Conservation (phyloP, 2,113 vertebrate species). For the Shinisaurus crocodilurus region DNA sequence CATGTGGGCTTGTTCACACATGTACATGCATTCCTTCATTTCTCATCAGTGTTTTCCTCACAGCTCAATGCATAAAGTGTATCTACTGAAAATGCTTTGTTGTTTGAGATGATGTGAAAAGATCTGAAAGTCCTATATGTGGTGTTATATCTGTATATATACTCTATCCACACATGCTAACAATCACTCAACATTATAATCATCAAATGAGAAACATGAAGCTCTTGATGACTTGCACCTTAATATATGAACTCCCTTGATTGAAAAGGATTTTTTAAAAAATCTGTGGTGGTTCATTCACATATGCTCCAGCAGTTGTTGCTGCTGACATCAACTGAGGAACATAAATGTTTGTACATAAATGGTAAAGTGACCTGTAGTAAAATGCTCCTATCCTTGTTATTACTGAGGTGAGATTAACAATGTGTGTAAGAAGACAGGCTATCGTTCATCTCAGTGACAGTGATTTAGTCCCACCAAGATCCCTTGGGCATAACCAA, state of each 20-base stretch:
- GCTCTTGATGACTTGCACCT: not conserved
- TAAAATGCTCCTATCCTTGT: not conserved
- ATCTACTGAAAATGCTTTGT: not conserved
- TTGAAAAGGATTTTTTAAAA: too few relatives aligned
- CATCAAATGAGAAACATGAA: not conserved
- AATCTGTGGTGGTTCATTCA: not conserved
- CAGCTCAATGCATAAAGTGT: not conserved
- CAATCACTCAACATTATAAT: not conserved
- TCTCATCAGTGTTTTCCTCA: not conserved
- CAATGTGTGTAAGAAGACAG: not conserved
- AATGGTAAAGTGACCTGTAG: not conserved
- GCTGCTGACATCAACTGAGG: not conserved
- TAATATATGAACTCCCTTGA: not conserved
- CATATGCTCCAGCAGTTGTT: not conserved
- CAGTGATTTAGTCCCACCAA: not conserved
- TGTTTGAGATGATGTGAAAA: not conserved
- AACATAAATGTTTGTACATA: not conserved
- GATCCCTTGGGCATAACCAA: not conserved
- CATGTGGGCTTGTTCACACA: not conserved
- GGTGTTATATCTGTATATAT: not conserved
- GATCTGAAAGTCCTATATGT: not conserved
- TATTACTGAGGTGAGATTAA: not conserved
- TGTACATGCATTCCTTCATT: not conserved
- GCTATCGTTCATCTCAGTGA: not conserved
- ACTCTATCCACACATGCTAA: not conserved